Percentiles rank a stretch among this genome's conserved stretches.
These are phyloP conservation scores for Galleria mellonella DNA, from an alignment of 1,140 invertebrate species.

Conservation along the genomic window DNA sequence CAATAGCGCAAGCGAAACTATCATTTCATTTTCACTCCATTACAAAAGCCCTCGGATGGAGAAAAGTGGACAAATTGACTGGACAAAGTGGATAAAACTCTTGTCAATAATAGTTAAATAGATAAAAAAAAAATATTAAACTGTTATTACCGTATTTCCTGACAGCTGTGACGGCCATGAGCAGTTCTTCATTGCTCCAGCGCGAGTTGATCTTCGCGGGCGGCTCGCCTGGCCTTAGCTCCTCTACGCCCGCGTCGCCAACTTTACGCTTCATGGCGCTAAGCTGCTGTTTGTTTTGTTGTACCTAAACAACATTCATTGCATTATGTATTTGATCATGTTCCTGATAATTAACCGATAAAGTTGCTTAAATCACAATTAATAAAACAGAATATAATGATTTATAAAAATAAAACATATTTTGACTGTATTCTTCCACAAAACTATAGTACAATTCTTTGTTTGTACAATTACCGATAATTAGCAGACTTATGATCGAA, in stretches of 20 bases:
- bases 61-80: no score
- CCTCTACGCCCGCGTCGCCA: conserved; percentile 77
- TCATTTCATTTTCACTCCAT: no score
- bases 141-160: conserved; percentile 86
- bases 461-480: not conserved
- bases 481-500: no score
- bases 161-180: conserved; percentile 93
- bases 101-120: not conserved
- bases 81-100: not conserved
- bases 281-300: conserved; percentile 94
- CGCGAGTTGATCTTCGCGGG: conserved; percentile 86
- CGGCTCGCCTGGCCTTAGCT: conserved; percentile 81
- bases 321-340: not conserved
- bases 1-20: no score
- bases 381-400: no score
- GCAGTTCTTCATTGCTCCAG: conserved; percentile 94
- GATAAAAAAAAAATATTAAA: not conserved
- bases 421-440: no score
- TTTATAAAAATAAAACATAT: no score
- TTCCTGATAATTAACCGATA: not conserved
- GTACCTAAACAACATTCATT: conserved; percentile 80
- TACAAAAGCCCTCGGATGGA: no score
- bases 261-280: conserved; percentile 88
- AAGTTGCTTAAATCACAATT: no score
- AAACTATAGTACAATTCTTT: not conserved